Evolutionary conservation across 2,888 invertebrate genomes (phyloP).

Genomic region (Dichetophora obliterata): DNA sequence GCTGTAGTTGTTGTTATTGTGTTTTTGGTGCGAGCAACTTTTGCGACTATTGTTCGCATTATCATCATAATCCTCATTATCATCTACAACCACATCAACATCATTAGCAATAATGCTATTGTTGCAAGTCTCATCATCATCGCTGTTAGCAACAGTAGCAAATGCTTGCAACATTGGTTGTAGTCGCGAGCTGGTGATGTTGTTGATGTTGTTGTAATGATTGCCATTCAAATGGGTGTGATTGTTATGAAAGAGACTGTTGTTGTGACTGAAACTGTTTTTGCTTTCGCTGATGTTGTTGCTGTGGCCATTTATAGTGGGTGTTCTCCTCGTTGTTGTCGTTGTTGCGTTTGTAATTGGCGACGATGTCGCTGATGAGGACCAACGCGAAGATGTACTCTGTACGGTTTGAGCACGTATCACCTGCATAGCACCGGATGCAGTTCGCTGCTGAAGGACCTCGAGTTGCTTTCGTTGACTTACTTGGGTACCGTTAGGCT

Average conservation of each 20-base stretch:
- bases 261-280: constrained; percentile 47
- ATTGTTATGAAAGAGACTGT: constrained; percentile 51
- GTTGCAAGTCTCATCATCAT: constrained; percentile 35
- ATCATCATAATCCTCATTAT: constrained; percentile 49
- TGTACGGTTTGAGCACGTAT: constrained; percentile 75
- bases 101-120: constrained; percentile 42
- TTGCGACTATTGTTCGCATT: constrained; percentile 54
- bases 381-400: constrained; percentile 68
- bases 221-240: constrained; percentile 48
- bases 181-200: constrained; percentile 42
- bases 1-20: constrained; percentile 43
- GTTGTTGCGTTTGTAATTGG: constrained; percentile 9
- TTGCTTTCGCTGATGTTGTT: constrained; percentile 33
- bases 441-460: constrained; percentile 78
- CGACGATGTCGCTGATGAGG: constrained; percentile 51
- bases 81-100: constrained; percentile 58
- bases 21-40: constrained; percentile 35
- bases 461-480: constrained; percentile 74
- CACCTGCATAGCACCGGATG: constrained; percentile 76
- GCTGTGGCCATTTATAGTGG: neutral
- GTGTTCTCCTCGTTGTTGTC: constrained; percentile 3
- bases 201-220: constrained; percentile 50
- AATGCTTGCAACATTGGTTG: constrained; percentile 30
- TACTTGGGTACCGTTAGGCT: constrained; percentile 69
- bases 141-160: constrained; percentile 48